phyloP scores from a whole-genome alignment of 2,888 invertebrate species.

The Dynastes hyllus region DNA sequence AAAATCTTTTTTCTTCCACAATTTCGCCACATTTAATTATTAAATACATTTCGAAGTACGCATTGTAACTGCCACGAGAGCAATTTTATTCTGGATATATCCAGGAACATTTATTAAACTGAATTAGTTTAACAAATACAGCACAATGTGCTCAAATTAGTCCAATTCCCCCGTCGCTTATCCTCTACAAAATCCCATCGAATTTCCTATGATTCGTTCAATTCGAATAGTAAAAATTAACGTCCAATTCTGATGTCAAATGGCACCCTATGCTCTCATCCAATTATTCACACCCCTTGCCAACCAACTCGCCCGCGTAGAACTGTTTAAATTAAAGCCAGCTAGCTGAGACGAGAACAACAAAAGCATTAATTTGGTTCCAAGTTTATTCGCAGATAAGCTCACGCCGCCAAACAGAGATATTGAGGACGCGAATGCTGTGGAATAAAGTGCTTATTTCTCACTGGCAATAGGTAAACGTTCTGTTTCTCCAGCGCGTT shows the following conservation, averaged over 20 bases:
- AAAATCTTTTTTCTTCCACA: too few relatives aligned
- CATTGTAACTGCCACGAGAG: too few relatives aligned
- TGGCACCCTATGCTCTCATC: neutral
- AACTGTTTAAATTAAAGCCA: slow-evolving; percentile 21
- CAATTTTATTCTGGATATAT: too few relatives aligned
- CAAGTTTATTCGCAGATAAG: slow-evolving; percentile 38
- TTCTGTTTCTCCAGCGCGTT: too few relatives aligned
- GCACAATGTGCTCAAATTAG: neutral
- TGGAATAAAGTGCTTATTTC: too few relatives aligned
- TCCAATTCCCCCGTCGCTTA: neutral
- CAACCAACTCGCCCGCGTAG: neutral
- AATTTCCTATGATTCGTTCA: neutral
- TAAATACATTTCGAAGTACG: too few relatives aligned
- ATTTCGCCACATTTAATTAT: too few relatives aligned
- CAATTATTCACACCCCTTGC: slow-evolving; percentile 21
- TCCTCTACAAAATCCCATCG: slow-evolving; percentile 14
- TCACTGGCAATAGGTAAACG: too few relatives aligned
- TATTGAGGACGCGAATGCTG: too few relatives aligned
- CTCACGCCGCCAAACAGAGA: neutral
- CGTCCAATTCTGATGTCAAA: slow-evolving; percentile 5
- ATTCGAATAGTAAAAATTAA: slow-evolving; percentile 11
- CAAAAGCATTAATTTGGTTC: slow-evolving; percentile 38
- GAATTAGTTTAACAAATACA: neutral
- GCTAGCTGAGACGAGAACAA: slow-evolving; percentile 33
- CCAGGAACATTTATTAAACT: neutral